Conservation (phyloP, 2,113 vertebrate genomes). For the Triplophysa tibetana region DNA sequence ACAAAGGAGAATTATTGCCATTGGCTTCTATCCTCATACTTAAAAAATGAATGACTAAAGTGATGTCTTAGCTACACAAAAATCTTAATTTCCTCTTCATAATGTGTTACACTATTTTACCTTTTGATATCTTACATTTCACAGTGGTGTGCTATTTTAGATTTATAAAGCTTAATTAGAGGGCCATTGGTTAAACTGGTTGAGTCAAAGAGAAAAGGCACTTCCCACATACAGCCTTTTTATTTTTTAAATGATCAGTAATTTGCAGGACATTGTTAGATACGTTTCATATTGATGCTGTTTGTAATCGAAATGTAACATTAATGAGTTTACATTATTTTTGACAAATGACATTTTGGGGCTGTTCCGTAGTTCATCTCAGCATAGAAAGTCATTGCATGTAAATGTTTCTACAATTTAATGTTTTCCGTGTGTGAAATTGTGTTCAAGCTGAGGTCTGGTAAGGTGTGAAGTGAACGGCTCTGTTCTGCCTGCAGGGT, state of each 20-base stretch:
- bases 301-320: too few relatives aligned
- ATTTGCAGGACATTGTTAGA: too few relatives aligned
- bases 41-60: background rate
- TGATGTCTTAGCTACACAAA: background rate
- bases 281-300: too few relatives aligned
- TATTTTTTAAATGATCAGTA: too few relatives aligned
- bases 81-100: background rate
- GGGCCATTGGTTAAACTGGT: background rate
- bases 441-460: background rate
- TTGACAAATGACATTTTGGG: too few relatives aligned
- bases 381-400: too few relatives aligned
- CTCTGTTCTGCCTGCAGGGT: conserved; percentile 67
- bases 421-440: too few relatives aligned
- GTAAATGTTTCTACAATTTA: too few relatives aligned
- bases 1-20: background rate
- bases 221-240: too few relatives aligned
- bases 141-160: background rate
- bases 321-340: too few relatives aligned
- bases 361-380: too few relatives aligned
- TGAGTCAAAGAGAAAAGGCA: background rate
- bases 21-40: background rate
- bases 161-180: background rate
- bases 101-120: conserved; percentile 16
- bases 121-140: conserved; percentile 7
- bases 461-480: background rate